Percentiles rank a stretch among this genome's conserved stretches.
Conservation (phyloP, 2,797 vertebrate genomes). For the Natrix natrix region DNA sequence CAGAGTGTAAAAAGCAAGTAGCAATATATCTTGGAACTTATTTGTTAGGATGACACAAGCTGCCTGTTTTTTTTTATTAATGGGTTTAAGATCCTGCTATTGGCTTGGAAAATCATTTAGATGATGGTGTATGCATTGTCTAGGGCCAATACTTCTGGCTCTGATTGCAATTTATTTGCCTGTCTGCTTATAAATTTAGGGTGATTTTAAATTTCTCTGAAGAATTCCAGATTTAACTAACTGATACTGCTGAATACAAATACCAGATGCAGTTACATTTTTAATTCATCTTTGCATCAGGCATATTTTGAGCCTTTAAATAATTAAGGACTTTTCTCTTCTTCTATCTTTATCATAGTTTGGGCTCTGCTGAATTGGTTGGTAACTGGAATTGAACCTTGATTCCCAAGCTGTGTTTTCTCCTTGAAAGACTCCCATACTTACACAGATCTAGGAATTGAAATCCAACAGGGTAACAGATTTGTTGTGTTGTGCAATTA, state of each 20-base stretch:
- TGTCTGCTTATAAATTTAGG: neutral
- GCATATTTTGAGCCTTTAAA: neutral
- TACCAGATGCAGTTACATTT: neutral
- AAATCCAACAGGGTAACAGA: neutral
- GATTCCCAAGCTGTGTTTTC: neutral
- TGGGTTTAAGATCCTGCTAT: slow-evolving; percentile 22
- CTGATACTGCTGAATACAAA: neutral
- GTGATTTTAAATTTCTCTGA: neutral
- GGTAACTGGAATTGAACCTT: neutral
- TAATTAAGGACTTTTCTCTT: neutral
- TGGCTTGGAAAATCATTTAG: slow-evolving; percentile 46
- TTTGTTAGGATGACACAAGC: neutral
- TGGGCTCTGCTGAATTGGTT: neutral
- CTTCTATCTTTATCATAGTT: neutral
- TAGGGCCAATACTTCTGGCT: neutral
- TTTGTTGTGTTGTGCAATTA: neutral
- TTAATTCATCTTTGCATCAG: neutral
- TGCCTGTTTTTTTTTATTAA: slow-evolving; percentile 44
- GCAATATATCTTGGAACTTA: slow-evolving; percentile 11
- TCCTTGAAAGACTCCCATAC: neutral
- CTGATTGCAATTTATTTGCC: slow-evolving; percentile 1
- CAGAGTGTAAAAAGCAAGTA: slow-evolving; percentile 18
- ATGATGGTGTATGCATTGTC: neutral
- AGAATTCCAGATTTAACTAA: neutral
- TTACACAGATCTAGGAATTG: neutral